Evolutionary conservation across 2,888 invertebrate genomes (phyloP).

Genomic region (Ophioninae sp.): DNA sequence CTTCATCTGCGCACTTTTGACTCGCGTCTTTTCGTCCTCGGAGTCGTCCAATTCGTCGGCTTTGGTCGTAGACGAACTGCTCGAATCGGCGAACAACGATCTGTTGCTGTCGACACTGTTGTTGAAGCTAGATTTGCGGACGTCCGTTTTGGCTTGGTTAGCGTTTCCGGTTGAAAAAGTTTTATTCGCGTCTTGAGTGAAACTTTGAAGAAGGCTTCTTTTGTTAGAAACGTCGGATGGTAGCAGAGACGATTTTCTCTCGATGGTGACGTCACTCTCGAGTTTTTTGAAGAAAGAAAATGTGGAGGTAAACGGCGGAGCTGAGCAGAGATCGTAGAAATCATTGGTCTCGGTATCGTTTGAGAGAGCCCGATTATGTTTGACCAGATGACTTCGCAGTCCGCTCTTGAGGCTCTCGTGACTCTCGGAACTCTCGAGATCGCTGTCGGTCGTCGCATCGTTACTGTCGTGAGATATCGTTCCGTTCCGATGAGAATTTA

Average conservation of each 20-base stretch:
- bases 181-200: slow-evolving; percentile 44
- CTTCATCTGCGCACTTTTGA: slow-evolving; percentile 76
- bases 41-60: slow-evolving; percentile 65
- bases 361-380: slow-evolving; percentile 58
- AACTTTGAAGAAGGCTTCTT: slow-evolving; percentile 39
- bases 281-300: slow-evolving; percentile 47
- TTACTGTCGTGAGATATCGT: slow-evolving; percentile 52
- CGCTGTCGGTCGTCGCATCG: slow-evolving; percentile 71
- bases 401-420: slow-evolving; percentile 74
- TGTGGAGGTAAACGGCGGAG: slow-evolving; percentile 31
- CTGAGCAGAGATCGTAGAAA: slow-evolving; percentile 55
- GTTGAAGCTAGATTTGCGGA: slow-evolving; percentile 42
- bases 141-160: slow-evolving; percentile 48
- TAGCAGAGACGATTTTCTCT: slow-evolving; percentile 37
- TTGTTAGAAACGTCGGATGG: slow-evolving; percentile 25
- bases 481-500: slow-evolving; percentile 41
- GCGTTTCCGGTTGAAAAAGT: slow-evolving; percentile 46
- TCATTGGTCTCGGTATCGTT: slow-evolving; percentile 59
- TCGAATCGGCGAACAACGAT: slow-evolving; percentile 74
- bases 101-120: slow-evolving; percentile 75
- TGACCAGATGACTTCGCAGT: slow-evolving; percentile 69
- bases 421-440: slow-evolving; percentile 75
- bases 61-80: slow-evolving; percentile 71
- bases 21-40: slow-evolving; percentile 71
- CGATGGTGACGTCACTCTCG: slow-evolving; percentile 27